Evolutionary conservation across 2,113 vertebrate genomes (phyloP).

Genomic region (Onychostruthus taczanowskii): DNA sequence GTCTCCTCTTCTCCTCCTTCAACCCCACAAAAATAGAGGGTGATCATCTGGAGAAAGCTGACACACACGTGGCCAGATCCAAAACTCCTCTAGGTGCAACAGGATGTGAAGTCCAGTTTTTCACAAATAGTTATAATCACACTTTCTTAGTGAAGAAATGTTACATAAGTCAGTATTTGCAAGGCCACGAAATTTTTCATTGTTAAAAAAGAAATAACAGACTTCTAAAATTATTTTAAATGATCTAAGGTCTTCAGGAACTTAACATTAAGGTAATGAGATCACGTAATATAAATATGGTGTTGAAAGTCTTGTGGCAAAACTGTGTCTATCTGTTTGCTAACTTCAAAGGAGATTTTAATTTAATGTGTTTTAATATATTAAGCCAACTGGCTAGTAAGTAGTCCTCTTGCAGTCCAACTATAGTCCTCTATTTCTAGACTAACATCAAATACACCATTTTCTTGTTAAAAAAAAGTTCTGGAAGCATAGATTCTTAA

Average conservation of each 20-base stretch:
- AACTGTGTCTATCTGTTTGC: neutral
- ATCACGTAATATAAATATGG: neutral
- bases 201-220: neutral
- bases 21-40: neutral
- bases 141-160: neutral
- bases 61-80: neutral
- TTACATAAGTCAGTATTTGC: neutral
- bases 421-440: neutral
- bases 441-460: neutral
- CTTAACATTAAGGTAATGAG: neutral
- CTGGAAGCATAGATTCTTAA: neutral
- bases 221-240: neutral
- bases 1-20: neutral
- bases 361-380: neutral
- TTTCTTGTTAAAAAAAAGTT: neutral
- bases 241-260: neutral
- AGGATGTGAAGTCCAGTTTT: neutral
- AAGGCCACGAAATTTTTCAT: neutral
- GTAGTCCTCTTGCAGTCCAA: neutral
- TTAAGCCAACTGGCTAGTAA: neutral
- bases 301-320: neutral
- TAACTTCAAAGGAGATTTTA: neutral
- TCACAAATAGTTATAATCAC: neutral
- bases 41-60: neutral
- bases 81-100: neutral